These are phyloP conservation scores for Sisyra nigra DNA, from an alignment of 2,888 invertebrate species.

Conservation along the genomic window DNA sequence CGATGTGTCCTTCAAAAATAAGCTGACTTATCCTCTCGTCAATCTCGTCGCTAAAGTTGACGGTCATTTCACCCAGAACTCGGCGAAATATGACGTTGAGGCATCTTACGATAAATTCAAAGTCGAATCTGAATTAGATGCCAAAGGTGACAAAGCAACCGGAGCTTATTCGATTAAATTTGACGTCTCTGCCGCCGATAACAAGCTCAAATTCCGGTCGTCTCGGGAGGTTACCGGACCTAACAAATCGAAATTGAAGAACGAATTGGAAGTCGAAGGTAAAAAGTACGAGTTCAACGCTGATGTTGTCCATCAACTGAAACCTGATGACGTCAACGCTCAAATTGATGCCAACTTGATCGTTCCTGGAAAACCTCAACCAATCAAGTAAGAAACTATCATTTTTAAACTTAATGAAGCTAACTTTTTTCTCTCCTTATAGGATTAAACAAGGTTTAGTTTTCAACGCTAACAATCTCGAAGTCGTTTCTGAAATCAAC, in stretches of 20 bases:
- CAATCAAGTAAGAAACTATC: conserved; percentile 34
- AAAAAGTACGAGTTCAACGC: conserved; percentile 46
- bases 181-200: conserved; percentile 32
- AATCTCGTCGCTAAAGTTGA: conserved; percentile 35
- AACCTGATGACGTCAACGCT: conserved; percentile 35
- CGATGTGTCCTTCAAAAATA: conserved; percentile 33
- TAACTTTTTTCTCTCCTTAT: conserved; percentile 5
- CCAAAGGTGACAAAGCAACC: conserved; percentile 23
- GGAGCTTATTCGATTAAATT: conserved; percentile 41
- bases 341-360: conserved; percentile 39
- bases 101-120: conserved; percentile 40
- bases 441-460: conserved; percentile 33
- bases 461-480: conserved; percentile 28
- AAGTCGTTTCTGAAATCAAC: conserved; percentile 35
- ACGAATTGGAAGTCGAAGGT: conserved; percentile 39
- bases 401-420: background rate
- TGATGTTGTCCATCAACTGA: conserved; percentile 34
- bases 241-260: conserved; percentile 43
- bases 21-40: conserved; percentile 35
- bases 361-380: conserved; percentile 34
- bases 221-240: conserved; percentile 37
- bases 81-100: conserved; percentile 36
- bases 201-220: conserved; percentile 33
- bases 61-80: conserved; percentile 37
- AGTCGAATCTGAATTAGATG: conserved; percentile 31